A percentile compares a stretch with the other conserved stretches of the same genome.
Evolutionary conservation across 2,113 vertebrate species (phyloP).

Genomic region (Hippopotamus amphibius): DNA sequence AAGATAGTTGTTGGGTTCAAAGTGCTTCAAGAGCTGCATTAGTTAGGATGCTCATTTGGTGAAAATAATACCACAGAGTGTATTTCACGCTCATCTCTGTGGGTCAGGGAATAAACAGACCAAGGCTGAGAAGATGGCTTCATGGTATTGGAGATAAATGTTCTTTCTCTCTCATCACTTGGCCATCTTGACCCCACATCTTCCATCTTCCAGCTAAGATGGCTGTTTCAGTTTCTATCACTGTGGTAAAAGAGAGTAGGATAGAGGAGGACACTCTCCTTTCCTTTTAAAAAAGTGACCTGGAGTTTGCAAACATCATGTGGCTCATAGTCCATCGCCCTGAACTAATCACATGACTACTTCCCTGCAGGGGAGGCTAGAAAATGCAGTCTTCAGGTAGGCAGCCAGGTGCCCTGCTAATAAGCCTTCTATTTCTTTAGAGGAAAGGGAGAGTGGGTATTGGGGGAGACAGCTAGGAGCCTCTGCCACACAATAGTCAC

Average conservation of each 20-base stretch:
- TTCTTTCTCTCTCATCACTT: not conserved
- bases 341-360: not conserved
- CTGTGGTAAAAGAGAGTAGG: not conserved
- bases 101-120: not conserved
- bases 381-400: not conserved
- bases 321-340: not conserved
- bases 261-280: not conserved
- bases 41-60: not conserved
- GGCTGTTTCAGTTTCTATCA: not conserved
- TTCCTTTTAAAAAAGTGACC: constrained; percentile 2
- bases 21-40: not conserved
- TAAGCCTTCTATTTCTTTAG: not conserved
- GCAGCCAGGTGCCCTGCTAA: not conserved
- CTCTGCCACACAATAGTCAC: not conserved
- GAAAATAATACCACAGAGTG: not conserved
- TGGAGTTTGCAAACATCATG: not conserved
- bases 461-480: not conserved
- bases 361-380: not conserved
- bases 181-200: not conserved
- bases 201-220: not conserved
- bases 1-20: not conserved
- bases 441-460: not conserved
- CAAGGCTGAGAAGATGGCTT: not conserved
- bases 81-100: not conserved
- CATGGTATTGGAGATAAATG: not conserved